Evolutionary conservation across 2,113 vertebrate species (phyloP).

Genomic region (Chunga burmeisteri): DNA sequence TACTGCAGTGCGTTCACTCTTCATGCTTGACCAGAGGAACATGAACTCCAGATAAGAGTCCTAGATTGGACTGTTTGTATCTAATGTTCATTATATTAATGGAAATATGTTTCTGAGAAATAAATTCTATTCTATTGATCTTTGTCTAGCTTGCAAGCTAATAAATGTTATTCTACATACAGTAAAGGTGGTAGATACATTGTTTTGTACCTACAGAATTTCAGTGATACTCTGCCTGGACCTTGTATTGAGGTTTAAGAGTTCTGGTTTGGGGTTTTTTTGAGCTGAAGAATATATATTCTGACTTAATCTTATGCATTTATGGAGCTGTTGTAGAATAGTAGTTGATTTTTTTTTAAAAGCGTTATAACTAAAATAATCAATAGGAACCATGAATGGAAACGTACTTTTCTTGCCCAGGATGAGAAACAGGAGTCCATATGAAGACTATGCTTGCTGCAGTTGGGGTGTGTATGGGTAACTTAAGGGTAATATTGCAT

Average conservation of each 20-base stretch:
- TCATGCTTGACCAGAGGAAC: neutral
- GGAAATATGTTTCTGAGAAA: neutral
- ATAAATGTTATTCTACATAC: neutral
- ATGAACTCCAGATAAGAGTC: accelerated
- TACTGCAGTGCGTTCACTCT: neutral
- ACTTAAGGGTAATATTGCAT: neutral
- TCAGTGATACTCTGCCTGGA: neutral
- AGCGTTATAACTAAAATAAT: neutral
- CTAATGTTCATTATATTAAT: neutral
- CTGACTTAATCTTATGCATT: neutral
- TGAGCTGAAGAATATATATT: neutral
- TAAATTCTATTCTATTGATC: neutral
- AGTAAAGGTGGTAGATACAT: neutral
- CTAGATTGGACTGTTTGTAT: neutral
- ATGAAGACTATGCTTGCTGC: neutral
- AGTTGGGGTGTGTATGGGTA: neutral
- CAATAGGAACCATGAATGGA: neutral
- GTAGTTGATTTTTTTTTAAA: neutral
- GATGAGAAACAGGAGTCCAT: neutral
- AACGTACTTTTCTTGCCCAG: neutral
- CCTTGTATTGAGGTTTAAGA: neutral
- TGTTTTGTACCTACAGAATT: neutral
- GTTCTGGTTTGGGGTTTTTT: neutral
- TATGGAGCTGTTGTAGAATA: neutral
- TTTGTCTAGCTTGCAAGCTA: neutral